Conservation (phyloP, 1,140 invertebrate species). For the Drosophila nannoptera region DNA sequence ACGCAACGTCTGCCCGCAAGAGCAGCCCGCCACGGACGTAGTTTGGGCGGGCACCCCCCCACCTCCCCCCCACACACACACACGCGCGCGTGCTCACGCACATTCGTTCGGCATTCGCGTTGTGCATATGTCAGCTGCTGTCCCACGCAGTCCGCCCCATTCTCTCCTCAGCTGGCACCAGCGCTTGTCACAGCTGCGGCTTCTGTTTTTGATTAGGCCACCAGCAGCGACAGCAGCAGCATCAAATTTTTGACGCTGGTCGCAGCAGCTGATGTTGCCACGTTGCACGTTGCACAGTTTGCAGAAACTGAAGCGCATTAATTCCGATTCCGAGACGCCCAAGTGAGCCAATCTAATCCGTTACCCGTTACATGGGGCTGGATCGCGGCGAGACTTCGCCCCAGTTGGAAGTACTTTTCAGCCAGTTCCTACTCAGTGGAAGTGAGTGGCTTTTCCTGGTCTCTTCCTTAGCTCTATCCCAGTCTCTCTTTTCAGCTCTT, state of each 20-base stretch:
- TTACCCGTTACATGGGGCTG: too few species aligned
- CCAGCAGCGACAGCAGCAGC: constrained; percentile 3
- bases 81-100: constrained; percentile 5
- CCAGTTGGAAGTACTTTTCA: too few species aligned
- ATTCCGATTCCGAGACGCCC: background rate
- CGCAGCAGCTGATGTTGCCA: background rate
- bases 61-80: background rate
- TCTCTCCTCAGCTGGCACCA: too few species aligned
- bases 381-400: too few species aligned
- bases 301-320: background rate
- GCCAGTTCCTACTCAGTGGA: too few species aligned
- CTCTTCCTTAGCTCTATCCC: too few species aligned
- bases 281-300: background rate
- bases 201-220: constrained; percentile 75
- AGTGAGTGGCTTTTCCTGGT: too few species aligned
- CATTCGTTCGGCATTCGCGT: background rate
- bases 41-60: too few species aligned
- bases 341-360: too few species aligned
- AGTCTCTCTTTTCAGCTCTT: background rate
- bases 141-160: background rate
- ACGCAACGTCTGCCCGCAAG: constrained; percentile 57
- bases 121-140: constrained; percentile 35
- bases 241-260: background rate
- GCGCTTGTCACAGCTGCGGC: constrained; percentile 60
- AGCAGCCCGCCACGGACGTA: background rate